Percentiles rank a stretch among this genome's conserved stretches.
These are phyloP conservation scores for Euphydryas editha DNA, from an alignment of 2,888 invertebrate species.

Conservation along the genomic window DNA sequence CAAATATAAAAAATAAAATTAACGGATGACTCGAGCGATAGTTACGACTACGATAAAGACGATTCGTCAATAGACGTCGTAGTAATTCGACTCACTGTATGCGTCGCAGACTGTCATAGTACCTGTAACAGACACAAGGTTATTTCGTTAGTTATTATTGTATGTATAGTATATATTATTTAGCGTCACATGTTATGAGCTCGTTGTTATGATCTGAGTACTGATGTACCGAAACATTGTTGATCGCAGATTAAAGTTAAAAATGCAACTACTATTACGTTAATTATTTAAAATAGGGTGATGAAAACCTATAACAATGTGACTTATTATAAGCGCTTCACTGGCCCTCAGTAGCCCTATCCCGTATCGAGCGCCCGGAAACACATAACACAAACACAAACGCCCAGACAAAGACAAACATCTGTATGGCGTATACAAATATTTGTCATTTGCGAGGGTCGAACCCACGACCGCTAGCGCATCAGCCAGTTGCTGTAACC, in stretches of 20 bases:
- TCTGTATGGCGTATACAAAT: too few relatives aligned
- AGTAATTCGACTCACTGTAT: constrained; percentile 75
- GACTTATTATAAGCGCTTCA: too few relatives aligned
- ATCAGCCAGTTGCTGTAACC: too few relatives aligned
- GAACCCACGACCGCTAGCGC: too few relatives aligned
- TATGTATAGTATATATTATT: constrained; percentile 32
- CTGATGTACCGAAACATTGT: constrained; percentile 29
- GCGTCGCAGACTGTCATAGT: constrained; percentile 73
- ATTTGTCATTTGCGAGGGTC: too few relatives aligned
- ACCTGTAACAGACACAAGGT: constrained; percentile 65
- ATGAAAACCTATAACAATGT: too few relatives aligned
- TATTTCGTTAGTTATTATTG: constrained; percentile 42
- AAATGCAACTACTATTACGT: too few relatives aligned
- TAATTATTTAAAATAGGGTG: too few relatives aligned
- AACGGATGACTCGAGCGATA: constrained; percentile 12
- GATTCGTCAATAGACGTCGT: constrained; percentile 63
- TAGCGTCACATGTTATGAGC: constrained; percentile 31
- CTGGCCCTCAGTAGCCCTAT: too few relatives aligned
- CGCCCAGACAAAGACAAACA: too few relatives aligned
- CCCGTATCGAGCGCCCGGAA: too few relatives aligned
- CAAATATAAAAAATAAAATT: neutral
- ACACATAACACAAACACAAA: too few relatives aligned
- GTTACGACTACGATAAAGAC: constrained; percentile 23
- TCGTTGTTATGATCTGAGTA: constrained; percentile 32
- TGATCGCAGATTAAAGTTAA: constrained; percentile 4